phyloP scores from a whole-genome alignment of 2,113 vertebrate species.

The Tor tambroides region DNA sequence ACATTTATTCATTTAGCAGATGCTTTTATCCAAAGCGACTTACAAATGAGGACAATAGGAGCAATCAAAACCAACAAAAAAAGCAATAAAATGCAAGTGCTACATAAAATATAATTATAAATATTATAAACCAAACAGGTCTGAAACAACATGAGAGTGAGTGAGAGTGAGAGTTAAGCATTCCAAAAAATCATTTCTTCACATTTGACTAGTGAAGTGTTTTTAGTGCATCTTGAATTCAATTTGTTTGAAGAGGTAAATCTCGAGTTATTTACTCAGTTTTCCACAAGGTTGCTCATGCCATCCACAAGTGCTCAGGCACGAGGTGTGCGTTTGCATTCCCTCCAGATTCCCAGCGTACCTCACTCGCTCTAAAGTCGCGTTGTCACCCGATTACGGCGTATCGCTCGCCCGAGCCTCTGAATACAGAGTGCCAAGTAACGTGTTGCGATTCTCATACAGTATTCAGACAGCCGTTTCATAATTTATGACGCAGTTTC shows the following conservation, averaged over 20 bases:
- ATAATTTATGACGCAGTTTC: conserved; percentile 33
- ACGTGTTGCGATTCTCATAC: conserved; percentile 15
- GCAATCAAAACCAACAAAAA: no score
- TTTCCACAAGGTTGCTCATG: neutral
- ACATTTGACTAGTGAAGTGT: conserved; percentile 18
- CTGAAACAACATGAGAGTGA: neutral
- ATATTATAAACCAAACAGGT: neutral
- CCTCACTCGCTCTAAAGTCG: neutral
- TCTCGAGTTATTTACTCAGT: neutral
- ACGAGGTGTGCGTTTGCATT: neutral
- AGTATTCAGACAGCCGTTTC: conserved; percentile 35
- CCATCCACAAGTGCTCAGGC: neutral
- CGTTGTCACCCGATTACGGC: neutral
- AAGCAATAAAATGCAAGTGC: no score
- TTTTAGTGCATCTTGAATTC: conserved; percentile 6
- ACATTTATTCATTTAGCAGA: no score
- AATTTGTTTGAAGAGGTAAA: conserved; percentile 9
- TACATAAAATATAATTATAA: no score
- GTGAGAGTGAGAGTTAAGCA: neutral
- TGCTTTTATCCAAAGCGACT: no score
- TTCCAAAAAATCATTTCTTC: neutral
- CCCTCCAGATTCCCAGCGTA: neutral
- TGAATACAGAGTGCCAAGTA: neutral
- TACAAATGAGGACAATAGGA: no score
- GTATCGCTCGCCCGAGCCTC: neutral